These are phyloP conservation scores for Metopolophium dirhodum DNA, from an alignment of 1,140 invertebrate genomes.

Conservation along the genomic window DNA sequence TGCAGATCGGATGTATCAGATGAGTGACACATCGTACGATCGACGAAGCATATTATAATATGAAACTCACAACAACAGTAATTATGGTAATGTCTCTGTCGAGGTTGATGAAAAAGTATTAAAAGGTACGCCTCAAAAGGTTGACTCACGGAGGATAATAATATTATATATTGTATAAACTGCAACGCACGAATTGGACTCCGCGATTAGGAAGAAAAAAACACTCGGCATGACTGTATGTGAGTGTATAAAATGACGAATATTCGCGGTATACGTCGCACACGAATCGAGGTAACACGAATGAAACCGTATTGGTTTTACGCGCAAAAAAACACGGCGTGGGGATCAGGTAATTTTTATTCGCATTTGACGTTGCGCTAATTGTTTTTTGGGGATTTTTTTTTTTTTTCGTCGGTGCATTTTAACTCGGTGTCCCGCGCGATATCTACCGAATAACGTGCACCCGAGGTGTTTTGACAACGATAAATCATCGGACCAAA, in stretches of 20 bases:
- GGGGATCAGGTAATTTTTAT: background rate
- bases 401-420: background rate
- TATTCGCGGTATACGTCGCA: background rate
- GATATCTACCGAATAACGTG: background rate
- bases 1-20: background rate
- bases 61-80: background rate
- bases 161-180: background rate
- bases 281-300: background rate
- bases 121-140: background rate
- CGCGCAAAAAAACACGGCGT: background rate
- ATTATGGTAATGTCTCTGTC: background rate
- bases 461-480: slow-evolving; percentile 7
- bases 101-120: background rate
- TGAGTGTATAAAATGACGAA: background rate
- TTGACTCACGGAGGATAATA: background rate
- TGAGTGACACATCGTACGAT: background rate
- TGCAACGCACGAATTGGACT: background rate
- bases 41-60: too few relatives aligned
- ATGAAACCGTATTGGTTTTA: slow-evolving; percentile 20
- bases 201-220: background rate
- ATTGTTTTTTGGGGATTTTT: background rate
- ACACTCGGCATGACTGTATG: background rate
- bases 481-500: slow-evolving; percentile 13
- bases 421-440: background rate
- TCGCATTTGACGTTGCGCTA: background rate